Percentiles rank a stretch among this genome's conserved stretches.
phyloP scores from a whole-genome alignment of 1,140 invertebrate genomes.

The Halictus rubicundus region DNA sequence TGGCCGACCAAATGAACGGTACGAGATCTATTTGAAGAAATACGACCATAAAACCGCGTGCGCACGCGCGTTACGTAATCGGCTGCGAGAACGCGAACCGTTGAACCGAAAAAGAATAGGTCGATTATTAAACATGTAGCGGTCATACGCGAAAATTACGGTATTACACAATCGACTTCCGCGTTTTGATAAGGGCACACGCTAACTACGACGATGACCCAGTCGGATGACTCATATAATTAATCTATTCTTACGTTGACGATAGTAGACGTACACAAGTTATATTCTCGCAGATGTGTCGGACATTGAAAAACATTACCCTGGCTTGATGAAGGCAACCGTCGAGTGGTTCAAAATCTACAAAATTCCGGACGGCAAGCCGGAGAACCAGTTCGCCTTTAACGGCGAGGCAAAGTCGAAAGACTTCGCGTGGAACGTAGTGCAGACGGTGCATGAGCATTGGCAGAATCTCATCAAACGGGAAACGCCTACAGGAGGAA shows the following conservation, averaged over 20 bases:
- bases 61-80: neutral
- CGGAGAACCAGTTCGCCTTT: slow-evolving; percentile 98
- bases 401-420: slow-evolving; percentile 96
- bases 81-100: neutral
- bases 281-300: slow-evolving; percentile 83
- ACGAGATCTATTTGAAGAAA: slow-evolving; percentile 48
- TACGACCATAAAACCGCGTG: neutral
- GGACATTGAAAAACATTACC: slow-evolving; percentile 96
- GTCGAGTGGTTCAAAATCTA: slow-evolving; percentile 99
- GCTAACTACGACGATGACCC: neutral
- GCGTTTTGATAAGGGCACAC: neutral
- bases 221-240: neutral
- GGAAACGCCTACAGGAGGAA: slow-evolving; percentile 75
- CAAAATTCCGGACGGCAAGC: slow-evolving; percentile 99
- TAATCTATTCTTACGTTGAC: neutral
- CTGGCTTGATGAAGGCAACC: slow-evolving; percentile 96
- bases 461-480: slow-evolving; percentile 85
- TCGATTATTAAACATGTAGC: neutral
- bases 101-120: neutral
- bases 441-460: slow-evolving; percentile 90
- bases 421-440: slow-evolving; percentile 92
- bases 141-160: neutral
- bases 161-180: slow-evolving; percentile 13
- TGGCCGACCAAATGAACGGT: slow-evolving; percentile 92
- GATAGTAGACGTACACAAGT: neutral